Conservation (phyloP, 2,113 vertebrate species). For the Gymnobelideus leadbeateri region DNA sequence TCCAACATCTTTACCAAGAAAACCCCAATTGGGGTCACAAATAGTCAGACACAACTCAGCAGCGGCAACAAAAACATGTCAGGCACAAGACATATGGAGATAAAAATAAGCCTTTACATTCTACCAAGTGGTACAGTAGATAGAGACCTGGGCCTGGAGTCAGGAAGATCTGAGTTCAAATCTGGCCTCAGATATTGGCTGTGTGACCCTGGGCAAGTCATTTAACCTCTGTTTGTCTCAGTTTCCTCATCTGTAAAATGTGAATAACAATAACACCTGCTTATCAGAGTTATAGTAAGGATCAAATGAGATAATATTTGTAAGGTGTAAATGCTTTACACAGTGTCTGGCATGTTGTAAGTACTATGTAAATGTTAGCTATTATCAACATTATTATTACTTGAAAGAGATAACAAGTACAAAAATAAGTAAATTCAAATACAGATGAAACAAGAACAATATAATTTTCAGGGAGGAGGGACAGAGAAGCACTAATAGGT, state of each 20-base stretch:
- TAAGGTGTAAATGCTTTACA: background rate
- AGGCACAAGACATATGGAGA: background rate
- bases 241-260: slow-evolving; percentile 2
- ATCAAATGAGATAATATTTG: background rate
- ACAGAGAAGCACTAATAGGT: background rate
- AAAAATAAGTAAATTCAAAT: background rate
- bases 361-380: background rate
- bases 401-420: background rate
- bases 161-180: background rate
- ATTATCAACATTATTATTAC: background rate
- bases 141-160: background rate
- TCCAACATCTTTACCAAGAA: too few relatives aligned
- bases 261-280: background rate
- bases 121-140: too few relatives aligned
- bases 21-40: too few relatives aligned
- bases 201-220: background rate
- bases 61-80: background rate
- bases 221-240: background rate
- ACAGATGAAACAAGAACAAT: background rate
- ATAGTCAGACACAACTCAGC: too few relatives aligned
- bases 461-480: background rate
- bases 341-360: background rate
- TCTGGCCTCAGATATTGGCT: background rate
- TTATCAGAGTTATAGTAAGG: background rate
- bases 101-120: too few relatives aligned